A percentile compares a stretch with the other conserved stretches of the same genome.
These are phyloP conservation scores for Spermophilus dauricus DNA, from an alignment of 2,113 vertebrate species.

Conservation along the genomic window DNA sequence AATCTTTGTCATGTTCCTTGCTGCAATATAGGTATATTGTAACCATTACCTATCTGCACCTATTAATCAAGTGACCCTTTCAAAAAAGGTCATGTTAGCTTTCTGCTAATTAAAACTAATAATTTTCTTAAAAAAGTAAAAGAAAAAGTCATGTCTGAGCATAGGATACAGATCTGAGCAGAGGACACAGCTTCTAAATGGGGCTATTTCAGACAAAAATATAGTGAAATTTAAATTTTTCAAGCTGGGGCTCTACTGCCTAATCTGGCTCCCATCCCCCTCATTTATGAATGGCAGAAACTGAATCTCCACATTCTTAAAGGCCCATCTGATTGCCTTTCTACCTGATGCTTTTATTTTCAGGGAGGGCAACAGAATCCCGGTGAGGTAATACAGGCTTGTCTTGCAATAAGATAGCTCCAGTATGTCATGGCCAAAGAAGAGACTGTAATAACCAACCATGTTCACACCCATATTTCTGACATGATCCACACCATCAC, in stretches of 20 bases:
- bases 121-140: no score
- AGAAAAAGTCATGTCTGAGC: background rate
- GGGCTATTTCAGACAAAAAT: background rate
- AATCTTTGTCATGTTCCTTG: background rate
- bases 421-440: background rate
- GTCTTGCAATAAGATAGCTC: conserved; percentile 33
- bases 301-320: background rate
- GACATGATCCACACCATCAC: background rate
- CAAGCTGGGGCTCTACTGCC: background rate
- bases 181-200: background rate
- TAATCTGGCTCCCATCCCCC: background rate
- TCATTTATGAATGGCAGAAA: conserved; percentile 35
- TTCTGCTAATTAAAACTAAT: no score
- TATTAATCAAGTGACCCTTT: background rate
- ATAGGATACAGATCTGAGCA: background rate
- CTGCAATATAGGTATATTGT: background rate
- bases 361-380: background rate
- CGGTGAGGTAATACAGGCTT: background rate
- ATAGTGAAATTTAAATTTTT: conserved; percentile 32
- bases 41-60: background rate
- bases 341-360: background rate
- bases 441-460: background rate
- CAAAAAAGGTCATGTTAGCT: background rate
- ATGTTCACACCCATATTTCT: background rate
- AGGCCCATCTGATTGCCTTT: background rate